Percentiles rank a stretch among this genome's conserved stretches.
These are phyloP conservation scores for Leptothorax acervorum DNA, from an alignment of 2,888 invertebrate species.

Conservation along the genomic window DNA sequence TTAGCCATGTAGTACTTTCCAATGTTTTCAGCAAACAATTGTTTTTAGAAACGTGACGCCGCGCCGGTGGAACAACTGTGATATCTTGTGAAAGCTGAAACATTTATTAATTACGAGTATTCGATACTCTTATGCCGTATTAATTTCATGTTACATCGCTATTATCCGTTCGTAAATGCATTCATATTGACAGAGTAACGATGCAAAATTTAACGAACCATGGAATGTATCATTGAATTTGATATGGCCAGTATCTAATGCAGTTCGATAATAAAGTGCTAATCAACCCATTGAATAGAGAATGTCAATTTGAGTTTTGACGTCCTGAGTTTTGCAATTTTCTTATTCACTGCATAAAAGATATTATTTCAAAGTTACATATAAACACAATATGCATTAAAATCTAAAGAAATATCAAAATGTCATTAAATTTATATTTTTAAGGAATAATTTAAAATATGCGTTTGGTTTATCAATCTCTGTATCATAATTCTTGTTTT, in stretches of 20 bases:
- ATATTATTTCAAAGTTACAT: neutral
- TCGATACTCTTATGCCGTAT: constrained; percentile 20
- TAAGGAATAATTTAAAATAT: neutral
- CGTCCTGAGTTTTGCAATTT: neutral
- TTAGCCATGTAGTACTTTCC: neutral
- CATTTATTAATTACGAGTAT: constrained; percentile 20
- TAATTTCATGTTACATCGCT: constrained; percentile 30
- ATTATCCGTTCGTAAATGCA: neutral
- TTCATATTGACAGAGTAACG: constrained; percentile 13
- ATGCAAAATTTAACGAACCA: constrained; percentile 34
- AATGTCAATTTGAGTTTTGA: neutral
- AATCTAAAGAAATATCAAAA: neutral
- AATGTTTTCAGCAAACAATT: constrained; percentile 8
- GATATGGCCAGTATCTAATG: neutral
- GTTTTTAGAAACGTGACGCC: neutral
- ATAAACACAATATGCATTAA: neutral
- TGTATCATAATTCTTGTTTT: neutral
- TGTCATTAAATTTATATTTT: neutral
- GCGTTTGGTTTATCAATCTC: neutral
- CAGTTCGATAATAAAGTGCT: constrained; percentile 31
- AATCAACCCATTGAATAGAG: neutral
- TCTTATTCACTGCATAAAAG: neutral
- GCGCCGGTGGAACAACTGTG: neutral
- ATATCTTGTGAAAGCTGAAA: neutral
- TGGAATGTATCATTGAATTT: constrained; percentile 14